Conservation (phyloP, 2,888 invertebrate genomes). For the Polietes domitor region DNA sequence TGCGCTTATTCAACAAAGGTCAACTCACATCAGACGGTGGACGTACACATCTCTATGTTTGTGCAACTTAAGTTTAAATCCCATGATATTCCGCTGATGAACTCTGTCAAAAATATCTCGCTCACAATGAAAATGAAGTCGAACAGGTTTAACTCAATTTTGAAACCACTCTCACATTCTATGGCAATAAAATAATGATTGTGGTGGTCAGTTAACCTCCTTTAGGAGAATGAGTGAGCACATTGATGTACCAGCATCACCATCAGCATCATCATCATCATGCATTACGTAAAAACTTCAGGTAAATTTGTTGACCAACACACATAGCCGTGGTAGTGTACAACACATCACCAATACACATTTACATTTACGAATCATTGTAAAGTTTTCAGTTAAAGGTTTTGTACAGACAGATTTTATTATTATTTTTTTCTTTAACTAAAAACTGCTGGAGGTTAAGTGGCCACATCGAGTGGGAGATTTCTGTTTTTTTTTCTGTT, state of each 20-base stretch:
- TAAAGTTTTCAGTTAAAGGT: conserved; percentile 14
- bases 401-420: background rate
- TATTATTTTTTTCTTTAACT: background rate
- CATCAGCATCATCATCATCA: background rate
- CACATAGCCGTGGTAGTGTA: background rate
- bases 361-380: background rate
- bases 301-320: conserved; percentile 16
- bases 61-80: too few species aligned
- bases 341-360: background rate
- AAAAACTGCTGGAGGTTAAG: conserved; percentile 28
- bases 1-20: background rate
- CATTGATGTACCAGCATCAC: background rate
- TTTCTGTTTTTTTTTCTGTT: background rate
- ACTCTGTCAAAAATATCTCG: too few species aligned
- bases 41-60: too few species aligned
- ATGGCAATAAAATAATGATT: background rate
- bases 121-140: conserved; percentile 6
- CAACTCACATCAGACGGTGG: background rate
- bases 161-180: background rate
- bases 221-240: conserved; percentile 30
- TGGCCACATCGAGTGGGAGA: conserved; percentile 24
- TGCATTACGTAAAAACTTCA: conserved; percentile 9
- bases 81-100: background rate
- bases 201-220: conserved; percentile 52
- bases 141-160: background rate